A percentile compares a stretch with the other conserved stretches of the same genome.
These are phyloP conservation scores for Nymphalis polychloros DNA, from an alignment of 2,888 invertebrate species.

Conservation along the genomic window DNA sequence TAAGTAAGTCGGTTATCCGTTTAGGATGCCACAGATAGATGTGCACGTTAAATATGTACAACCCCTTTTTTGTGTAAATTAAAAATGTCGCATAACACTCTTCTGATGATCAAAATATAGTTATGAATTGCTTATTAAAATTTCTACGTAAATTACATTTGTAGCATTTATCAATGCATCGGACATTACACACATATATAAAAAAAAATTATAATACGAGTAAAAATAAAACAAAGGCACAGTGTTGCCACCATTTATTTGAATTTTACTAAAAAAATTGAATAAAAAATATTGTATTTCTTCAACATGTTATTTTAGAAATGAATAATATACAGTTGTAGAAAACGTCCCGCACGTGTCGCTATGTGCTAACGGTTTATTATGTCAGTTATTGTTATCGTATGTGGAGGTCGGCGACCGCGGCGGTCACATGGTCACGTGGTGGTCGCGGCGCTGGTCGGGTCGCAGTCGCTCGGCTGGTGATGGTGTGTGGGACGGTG, in stretches of 20 bases:
- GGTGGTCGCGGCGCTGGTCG: background rate
- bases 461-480: constrained; percentile 35
- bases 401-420: constrained; percentile 35
- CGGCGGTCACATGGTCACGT: background rate
- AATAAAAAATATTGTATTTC: constrained; percentile 82
- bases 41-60: too few relatives aligned
- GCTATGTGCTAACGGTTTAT: constrained; percentile 50
- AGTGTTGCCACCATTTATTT: constrained; percentile 79
- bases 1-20: too few relatives aligned
- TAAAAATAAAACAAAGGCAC: constrained; percentile 50
- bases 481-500: constrained; percentile 44
- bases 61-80: too few relatives aligned
- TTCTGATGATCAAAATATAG: too few relatives aligned
- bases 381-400: constrained; percentile 49
- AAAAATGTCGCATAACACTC: too few relatives aligned
- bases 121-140: too few relatives aligned
- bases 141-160: too few relatives aligned
- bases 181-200: too few relatives aligned
- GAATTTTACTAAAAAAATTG: constrained; percentile 81
- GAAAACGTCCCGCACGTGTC: constrained; percentile 62
- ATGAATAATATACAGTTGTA: constrained; percentile 78
- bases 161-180: too few relatives aligned
- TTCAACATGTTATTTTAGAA: constrained; percentile 79
- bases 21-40: too few relatives aligned
- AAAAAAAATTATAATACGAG: background rate